Conservation (phyloP, 2,797 vertebrate genomes). For the Intellagama lesueurii region DNA sequence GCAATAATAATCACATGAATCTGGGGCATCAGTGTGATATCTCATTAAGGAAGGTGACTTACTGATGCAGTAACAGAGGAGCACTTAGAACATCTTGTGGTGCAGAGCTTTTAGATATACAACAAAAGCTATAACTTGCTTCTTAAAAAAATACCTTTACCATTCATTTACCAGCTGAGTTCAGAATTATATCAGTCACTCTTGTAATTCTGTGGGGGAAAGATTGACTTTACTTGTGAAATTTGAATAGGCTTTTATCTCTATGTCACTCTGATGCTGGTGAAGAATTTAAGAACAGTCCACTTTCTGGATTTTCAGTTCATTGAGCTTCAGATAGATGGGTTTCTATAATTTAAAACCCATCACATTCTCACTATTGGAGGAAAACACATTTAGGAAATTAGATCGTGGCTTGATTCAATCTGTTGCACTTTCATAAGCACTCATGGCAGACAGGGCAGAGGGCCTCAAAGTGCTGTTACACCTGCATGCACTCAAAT, state of each 20-base stretch:
- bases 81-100: conserved; percentile 16
- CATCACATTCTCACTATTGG: conserved; percentile 53
- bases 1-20: conserved; percentile 35
- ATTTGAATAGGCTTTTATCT: conserved; percentile 59
- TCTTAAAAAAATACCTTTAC: conserved; percentile 30
- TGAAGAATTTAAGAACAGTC: conserved; percentile 56
- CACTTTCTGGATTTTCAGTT: conserved; percentile 62
- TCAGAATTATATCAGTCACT: conserved; percentile 41
- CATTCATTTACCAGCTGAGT: conserved; percentile 52
- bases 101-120: conserved; percentile 16
- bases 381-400: conserved; percentile 64
- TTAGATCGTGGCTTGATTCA: conserved; percentile 61
- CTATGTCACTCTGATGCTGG: conserved; percentile 54
- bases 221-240: conserved; percentile 59
- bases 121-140: conserved; percentile 32
- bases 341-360: conserved; percentile 65
- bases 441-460: conserved; percentile 41
- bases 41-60: conserved; percentile 53
- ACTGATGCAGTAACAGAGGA: conserved; percentile 40
- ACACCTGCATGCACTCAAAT: conserved; percentile 34
- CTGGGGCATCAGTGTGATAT: conserved; percentile 42
- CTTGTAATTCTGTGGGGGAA: conserved; percentile 61
- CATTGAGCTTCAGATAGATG: conserved; percentile 64
- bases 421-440: conserved; percentile 51
- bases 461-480: conserved; percentile 38